Conservation (phyloP, 2,113 vertebrate genomes). For the Antechinus flavipes region DNA sequence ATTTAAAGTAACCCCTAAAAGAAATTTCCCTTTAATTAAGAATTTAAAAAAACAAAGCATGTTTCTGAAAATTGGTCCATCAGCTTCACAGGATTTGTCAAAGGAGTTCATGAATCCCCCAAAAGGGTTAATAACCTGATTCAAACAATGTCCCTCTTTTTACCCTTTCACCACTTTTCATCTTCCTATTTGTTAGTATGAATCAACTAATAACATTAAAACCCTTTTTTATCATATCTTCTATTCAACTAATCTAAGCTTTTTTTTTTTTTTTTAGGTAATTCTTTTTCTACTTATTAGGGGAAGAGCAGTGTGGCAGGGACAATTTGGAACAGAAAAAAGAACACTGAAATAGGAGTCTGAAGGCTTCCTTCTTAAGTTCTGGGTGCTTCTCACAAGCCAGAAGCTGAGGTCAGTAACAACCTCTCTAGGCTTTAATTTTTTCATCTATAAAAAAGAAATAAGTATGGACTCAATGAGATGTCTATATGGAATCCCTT, state of each 20-base stretch:
- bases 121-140: background rate
- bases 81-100: background rate
- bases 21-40: background rate
- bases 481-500: background rate
- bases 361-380: background rate
- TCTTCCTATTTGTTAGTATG: background rate
- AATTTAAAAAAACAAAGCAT: background rate
- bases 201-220: background rate
- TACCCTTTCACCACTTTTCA: background rate
- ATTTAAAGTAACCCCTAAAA: background rate
- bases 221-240: background rate
- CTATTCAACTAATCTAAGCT: background rate
- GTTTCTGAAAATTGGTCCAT: background rate
- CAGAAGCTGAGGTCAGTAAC: background rate
- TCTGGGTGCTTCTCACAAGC: background rate
- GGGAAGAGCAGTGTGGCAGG: background rate
- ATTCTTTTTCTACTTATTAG: background rate
- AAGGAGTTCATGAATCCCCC: background rate
- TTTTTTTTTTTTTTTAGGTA: background rate
- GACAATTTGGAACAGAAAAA: background rate
- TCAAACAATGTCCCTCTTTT: background rate
- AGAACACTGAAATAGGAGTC: background rate
- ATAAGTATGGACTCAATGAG: background rate
- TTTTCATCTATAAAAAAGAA: background rate
- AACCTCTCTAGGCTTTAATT: background rate